phyloP scores from a whole-genome alignment of 2,797 vertebrate species.

The Falco concolor region DNA sequence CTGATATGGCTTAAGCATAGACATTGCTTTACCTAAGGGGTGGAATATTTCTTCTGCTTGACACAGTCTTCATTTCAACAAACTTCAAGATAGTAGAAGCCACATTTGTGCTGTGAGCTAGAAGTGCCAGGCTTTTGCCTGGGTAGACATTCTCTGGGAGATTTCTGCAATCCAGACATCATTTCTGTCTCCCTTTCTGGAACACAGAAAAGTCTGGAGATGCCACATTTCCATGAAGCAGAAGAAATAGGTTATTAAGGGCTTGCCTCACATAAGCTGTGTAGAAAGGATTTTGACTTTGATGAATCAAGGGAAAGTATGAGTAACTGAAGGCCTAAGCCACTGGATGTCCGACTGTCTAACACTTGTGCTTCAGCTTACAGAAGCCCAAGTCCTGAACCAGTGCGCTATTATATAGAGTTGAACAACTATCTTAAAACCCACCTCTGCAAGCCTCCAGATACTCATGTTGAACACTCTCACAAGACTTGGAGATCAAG shows the following conservation, averaged over 20 bases:
- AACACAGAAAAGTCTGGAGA: neutral
- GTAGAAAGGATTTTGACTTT: neutral
- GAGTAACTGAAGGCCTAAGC: neutral
- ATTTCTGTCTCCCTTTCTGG: neutral
- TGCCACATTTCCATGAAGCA: neutral
- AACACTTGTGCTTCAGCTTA: neutral
- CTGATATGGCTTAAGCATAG: constrained; percentile 2
- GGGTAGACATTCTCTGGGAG: neutral
- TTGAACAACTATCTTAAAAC: neutral
- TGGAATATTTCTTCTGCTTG: constrained; percentile 37
- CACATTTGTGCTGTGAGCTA: neutral
- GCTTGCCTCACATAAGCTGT: neutral
- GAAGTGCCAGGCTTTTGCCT: constrained; percentile 12
- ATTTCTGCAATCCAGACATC: neutral
- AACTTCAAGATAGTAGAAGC: constrained; percentile 8
- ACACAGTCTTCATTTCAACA: constrained; percentile 15
- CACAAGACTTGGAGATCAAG: neutral
- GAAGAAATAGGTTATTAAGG: neutral
- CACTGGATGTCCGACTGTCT: neutral
- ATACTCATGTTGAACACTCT: neutral
- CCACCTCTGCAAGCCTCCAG: neutral
- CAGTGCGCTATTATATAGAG: neutral
- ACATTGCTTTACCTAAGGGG: constrained; percentile 25
- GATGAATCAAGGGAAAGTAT: neutral
- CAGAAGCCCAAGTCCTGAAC: neutral